Base-by-base conservation (phyloP, 2,113 vertebrate species). In the Hippocampus guttulatus region DNA sequence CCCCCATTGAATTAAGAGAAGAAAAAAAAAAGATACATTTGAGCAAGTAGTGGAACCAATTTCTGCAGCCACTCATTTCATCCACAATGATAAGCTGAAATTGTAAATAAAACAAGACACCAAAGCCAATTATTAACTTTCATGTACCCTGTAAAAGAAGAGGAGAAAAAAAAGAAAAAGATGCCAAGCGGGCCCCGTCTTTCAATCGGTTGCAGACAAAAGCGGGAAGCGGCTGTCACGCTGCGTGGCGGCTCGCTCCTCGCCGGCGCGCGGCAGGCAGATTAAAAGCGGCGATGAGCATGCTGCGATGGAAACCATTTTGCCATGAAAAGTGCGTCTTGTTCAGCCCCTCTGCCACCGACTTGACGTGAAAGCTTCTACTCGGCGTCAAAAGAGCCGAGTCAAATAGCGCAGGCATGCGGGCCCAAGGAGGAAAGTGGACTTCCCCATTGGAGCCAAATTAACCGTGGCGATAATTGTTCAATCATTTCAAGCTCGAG, bases 291-390 rank as follows among this genome's bases (percentile, higher is more conserved):
- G 69, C 60, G 74, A 84, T 79, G 79, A 77, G 66, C 84, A 82
- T 66, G 85, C 85, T 82, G 84, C 81, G 86, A 88, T 85, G 83
- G 87, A 87, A 90, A 84, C 85, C 87, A 77, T 85, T 88, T 87
- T 84, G 81, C 88, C 87, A 85, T 92, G 90, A 92, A 92, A 61
- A 91, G 90, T 89, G 87, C 55, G 81, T 89, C 85, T 90, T 89
- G 85, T 91, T 92, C 89, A 84, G 81, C 78, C 77, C 76, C 18
- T 27, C 69, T 68, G 85, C 79, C 74, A 78, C 81, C 80, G 83
- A 87, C 80, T 88, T 84, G 75, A 84, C 81, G 81, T 64, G 60
- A 75, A 85, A 85, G 70, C 80, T 75, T 85, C 87, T 88, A 77
- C 76, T 81, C 85, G 72, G 79, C 84, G 84, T 85, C 75, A 80